Evolutionary conservation across 1,140 invertebrate species (phyloP), one percentile per base, ranked within the genome.

Genomic region (Chrysomallon squamiferum): DNA sequence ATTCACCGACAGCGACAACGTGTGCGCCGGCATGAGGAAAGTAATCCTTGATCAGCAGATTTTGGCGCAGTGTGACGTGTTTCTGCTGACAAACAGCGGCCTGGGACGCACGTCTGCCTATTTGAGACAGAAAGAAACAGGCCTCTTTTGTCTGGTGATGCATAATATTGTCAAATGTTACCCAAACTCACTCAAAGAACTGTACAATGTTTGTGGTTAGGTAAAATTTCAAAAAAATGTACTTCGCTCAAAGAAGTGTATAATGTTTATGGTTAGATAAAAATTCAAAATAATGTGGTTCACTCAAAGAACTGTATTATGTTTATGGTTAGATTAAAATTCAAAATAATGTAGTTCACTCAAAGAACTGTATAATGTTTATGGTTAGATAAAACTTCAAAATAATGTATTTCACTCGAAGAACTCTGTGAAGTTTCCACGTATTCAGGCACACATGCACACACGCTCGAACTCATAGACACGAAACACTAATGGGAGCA

Each of bases 31-130:
- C 15, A 33, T 69, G 35, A 43, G 58, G 15, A 62, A 69, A 30
- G 52, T 58, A 3, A 30, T 73, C 3, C 30, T 69, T 11, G 65
- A 70, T 33, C 71, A 69, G 43, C 49, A 65, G 13, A 25, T 67
- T 2, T 43, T 73, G 35, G 27, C 29, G 7, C n/a, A 56, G 29
- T 73, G 71, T 70, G 71, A 73, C 58, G 56, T 65, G 2, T 50
- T 69, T 11, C 20, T 69, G 59, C 35, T 69, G 38, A 69, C 61
- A 27, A 41, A 25, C 20, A 62, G 59, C 22, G 50, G 50, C 0
- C 11, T 69, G 0, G 43, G 62, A 27, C 38, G 59, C 3, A 47
- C 57, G 29, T 62, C 68, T 35, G 68, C 68, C 2, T 65, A 62
- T 32, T 0, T 69, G 2, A 32, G 68, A 38, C 32, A 32, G 6